phyloP scores from a whole-genome alignment of 2,797 vertebrate species.

The Sebastes ruberrimus region DNA sequence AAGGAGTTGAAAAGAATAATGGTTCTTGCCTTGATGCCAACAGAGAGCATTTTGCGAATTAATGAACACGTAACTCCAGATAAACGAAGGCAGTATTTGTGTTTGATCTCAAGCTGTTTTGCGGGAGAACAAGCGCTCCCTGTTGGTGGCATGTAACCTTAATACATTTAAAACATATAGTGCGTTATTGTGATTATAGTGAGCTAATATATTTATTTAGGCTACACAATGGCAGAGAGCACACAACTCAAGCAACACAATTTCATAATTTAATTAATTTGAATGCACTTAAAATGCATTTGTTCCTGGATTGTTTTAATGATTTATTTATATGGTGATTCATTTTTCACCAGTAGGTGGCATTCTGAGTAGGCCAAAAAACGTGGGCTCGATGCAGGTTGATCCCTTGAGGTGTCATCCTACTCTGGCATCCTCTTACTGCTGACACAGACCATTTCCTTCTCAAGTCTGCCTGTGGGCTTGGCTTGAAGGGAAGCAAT shows the following conservation, averaged over 20 bases:
- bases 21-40: not conserved
- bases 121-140: not conserved
- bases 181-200: not conserved
- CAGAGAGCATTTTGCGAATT: not conserved
- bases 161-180: not conserved
- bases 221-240: not conserved
- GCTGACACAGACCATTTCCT: not conserved
- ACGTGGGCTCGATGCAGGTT: not conserved
- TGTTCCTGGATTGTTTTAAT: not conserved
- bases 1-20: not conserved
- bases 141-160: not conserved
- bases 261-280: too few species aligned
- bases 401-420: too few species aligned
- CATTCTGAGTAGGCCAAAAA: not conserved
- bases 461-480: not conserved
- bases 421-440: not conserved
- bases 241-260: not conserved
- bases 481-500: not conserved
- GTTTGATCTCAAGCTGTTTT: not conserved
- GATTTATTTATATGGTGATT: not conserved
- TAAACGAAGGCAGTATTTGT: not conserved
- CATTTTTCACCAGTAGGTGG: constrained; percentile 14
- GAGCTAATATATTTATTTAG: too few species aligned
- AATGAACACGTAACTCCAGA: not conserved
- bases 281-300: not conserved